phyloP scores from a whole-genome alignment of 1,140 invertebrate genomes.

The Theocolax elegans region DNA sequence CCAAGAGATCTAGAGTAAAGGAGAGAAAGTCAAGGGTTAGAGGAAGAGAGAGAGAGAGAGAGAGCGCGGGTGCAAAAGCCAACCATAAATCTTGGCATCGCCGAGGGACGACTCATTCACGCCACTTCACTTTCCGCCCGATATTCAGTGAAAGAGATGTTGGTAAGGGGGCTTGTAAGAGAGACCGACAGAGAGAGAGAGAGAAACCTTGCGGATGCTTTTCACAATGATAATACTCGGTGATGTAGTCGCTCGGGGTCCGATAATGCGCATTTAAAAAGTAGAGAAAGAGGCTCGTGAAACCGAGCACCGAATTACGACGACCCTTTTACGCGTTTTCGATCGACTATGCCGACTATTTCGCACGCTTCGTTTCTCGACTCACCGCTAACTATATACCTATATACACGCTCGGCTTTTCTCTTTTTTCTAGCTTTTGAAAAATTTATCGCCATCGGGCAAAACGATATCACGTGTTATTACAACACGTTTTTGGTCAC shows the following conservation, averaged over 20 bases:
- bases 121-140: slow-evolving; percentile 56
- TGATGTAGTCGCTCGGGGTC: slow-evolving; percentile 24
- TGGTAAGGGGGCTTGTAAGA: background rate
- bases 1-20: background rate
- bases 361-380: background rate
- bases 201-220: background rate
- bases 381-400: background rate
- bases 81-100: slow-evolving; percentile 62
- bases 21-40: slow-evolving; percentile 58
- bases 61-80: slow-evolving; percentile 39
- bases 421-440: too few species aligned
- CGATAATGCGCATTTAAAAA: slow-evolving; percentile 21
- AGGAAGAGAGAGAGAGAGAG: slow-evolving; percentile 5
- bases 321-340: background rate
- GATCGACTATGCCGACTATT: background rate
- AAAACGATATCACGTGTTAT: too few species aligned
- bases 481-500: too few species aligned
- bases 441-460: too few species aligned
- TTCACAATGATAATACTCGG: slow-evolving; percentile 35
- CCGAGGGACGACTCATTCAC: slow-evolving; percentile 62
- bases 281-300: background rate
- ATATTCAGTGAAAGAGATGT: slow-evolving; percentile 47
- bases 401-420: background rate
- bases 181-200: background rate
- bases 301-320: slow-evolving; percentile 7